phyloP scores from a whole-genome alignment of 1,140 invertebrate genomes.

The Lamellibrachia luymesi region DNA sequence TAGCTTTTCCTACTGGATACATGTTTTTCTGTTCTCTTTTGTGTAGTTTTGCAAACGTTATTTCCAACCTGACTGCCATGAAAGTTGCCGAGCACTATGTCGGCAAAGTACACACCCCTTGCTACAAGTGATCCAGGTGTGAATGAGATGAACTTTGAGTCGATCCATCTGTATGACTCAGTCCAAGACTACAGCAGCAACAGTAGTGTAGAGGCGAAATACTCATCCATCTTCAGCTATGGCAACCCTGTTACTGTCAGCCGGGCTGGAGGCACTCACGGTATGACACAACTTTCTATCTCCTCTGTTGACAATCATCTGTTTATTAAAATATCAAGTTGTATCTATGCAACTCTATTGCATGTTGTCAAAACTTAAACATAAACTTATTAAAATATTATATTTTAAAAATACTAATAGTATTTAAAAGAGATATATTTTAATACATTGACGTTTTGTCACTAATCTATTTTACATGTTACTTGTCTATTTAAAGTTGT shows the following conservation, averaged over 20 bases:
- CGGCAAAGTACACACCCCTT: neutral
- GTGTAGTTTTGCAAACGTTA: neutral
- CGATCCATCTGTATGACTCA: constrained; percentile 12
- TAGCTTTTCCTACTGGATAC: neutral
- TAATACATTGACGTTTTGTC: too few relatives aligned
- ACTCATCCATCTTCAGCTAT: neutral
- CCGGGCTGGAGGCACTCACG: neutral
- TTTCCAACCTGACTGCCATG: neutral
- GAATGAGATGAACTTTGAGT: neutral
- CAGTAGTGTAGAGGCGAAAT: neutral
- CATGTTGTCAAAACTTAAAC: too few relatives aligned
- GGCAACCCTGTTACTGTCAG: neutral
- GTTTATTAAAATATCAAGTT: too few relatives aligned
- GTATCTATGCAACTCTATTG: too few relatives aligned
- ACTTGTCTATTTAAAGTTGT: too few relatives aligned
- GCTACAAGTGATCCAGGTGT: constrained; percentile 8
- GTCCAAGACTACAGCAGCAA: neutral
- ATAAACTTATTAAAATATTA: too few relatives aligned
- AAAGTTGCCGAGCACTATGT: neutral
- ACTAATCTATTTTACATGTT: too few relatives aligned
- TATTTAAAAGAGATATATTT: too few relatives aligned
- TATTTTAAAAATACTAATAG: too few relatives aligned
- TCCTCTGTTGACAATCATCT: neutral
- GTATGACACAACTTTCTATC: neutral
- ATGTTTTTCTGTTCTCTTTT: neutral